Evolutionary conservation across 53 echinoderm and acorn worm species (phyloP), one percentile per base, ranked within the genome.

Genomic region (Holothuria leucospilota): DNA sequence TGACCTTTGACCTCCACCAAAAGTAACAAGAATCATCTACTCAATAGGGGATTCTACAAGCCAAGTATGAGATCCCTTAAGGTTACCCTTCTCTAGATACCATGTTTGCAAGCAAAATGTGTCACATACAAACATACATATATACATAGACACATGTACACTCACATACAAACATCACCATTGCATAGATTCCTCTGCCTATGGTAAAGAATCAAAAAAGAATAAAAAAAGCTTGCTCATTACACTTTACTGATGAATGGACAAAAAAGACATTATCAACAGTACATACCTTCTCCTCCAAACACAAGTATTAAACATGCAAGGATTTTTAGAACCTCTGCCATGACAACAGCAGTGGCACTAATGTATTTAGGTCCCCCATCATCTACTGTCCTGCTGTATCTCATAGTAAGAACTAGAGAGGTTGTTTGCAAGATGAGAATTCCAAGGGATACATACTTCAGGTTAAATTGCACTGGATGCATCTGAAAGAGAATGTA

Each of bases 291-390:
- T 88, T 97, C 94, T 51, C 87, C 89, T 13, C 63, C 85, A 30
- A 75, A 91, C 16, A 97, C 97, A 15, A 97, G 86, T 16, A 89
- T 11, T 26, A 97, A 29, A 29, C 98, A 95, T 13, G 91, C 92
- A 7, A 87, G 11, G 59, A 98, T 92, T 91, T 95, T 98, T 40
- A 93, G 39, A 12, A 86, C 15, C 63, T 98, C 98, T 12, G 98
- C 93, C 90, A 92, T 81, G 42, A 98, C 98, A 28, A 98, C 93
- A 10, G 95, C 98, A 60, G 98, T 98, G 1, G 98, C 90, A 68
- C 95, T 95, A 28, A 98, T 85, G 59, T 98, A 98, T 28, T 82
- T 75, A 14, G 95, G 98, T 60, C 98, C 98, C 46, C 90, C 93
- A 9, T 90, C 95, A 83, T 98, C 87, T 29, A 92, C 92, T 24